Evolutionary conservation across 2,888 invertebrate genomes (phyloP).

Genomic region (Amorpha juglandis): DNA sequence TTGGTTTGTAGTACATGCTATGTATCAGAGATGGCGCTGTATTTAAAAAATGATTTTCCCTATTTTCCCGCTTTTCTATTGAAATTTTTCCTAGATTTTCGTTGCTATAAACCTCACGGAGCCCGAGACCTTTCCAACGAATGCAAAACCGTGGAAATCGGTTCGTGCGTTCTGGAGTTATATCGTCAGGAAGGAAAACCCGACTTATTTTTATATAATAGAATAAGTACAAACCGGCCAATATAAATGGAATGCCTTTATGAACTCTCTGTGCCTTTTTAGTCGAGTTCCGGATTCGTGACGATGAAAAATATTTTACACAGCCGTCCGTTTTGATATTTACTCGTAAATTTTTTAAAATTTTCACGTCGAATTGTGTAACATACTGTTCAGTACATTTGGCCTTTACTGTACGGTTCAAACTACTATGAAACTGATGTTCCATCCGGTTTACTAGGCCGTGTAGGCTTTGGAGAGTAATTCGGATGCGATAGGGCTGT

Average conservation of each 20-base stretch:
- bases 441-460: constrained; percentile 36
- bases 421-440: constrained; percentile 36
- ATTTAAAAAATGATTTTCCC: too few relatives aligned
- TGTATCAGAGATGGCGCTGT: too few relatives aligned
- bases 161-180: too few relatives aligned
- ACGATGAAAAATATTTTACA: not conserved
- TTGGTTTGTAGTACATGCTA: too few relatives aligned
- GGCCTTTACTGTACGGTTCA: constrained; percentile 35
- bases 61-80: too few relatives aligned
- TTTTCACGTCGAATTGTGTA: constrained; percentile 33
- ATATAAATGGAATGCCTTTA: constrained; percentile 12
- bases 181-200: too few relatives aligned
- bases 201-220: too few relatives aligned
- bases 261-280: constrained; percentile 9
- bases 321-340: not conserved
- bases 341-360: not conserved
- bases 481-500: constrained; percentile 28
- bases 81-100: too few relatives aligned
- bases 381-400: constrained; percentile 35
- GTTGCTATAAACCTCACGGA: too few relatives aligned
- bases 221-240: not conserved
- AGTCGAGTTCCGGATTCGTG: constrained; percentile 2
- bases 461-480: constrained; percentile 35
- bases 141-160: too few relatives aligned
- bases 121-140: too few relatives aligned